These are phyloP conservation scores for Blastobasis lacticolella DNA, from an alignment of 2,888 invertebrate species.

Conservation along the genomic window DNA sequence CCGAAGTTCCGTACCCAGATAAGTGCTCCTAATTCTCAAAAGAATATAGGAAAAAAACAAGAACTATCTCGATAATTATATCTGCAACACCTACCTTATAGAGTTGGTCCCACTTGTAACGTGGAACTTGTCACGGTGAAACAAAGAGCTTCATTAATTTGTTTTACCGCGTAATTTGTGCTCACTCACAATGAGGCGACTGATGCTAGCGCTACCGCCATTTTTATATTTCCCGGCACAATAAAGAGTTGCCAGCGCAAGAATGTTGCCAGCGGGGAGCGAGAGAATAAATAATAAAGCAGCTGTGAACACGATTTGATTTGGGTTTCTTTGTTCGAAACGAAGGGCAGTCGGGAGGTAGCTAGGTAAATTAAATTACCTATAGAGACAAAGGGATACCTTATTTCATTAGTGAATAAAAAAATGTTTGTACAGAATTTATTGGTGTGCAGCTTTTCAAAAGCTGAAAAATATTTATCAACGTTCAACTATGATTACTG, in stretches of 20 bases:
- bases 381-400: slow-evolving; percentile 14
- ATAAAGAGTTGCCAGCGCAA: slow-evolving; percentile 9
- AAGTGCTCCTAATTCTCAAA: too few relatives aligned
- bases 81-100: too few relatives aligned
- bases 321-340: slow-evolving; percentile 33
- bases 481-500: too few relatives aligned
- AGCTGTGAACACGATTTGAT: slow-evolving; percentile 37
- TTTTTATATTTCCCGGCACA: slow-evolving; percentile 1
- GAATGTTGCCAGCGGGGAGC: slow-evolving; percentile 10
- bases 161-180: slow-evolving; percentile 3
- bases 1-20: too few relatives aligned
- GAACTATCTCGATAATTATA: too few relatives aligned
- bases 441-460: too few relatives aligned
- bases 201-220: neutral
- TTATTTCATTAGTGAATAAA: slow-evolving; percentile 10
- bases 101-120: neutral
- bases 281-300: slow-evolving; percentile 37
- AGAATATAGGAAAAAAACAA: too few relatives aligned
- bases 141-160: neutral
- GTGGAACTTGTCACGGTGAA: neutral
- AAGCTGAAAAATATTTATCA: too few relatives aligned
- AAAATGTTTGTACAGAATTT: neutral
- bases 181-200: neutral
- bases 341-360: slow-evolving; percentile 10
- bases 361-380: slow-evolving; percentile 19